Conservation (phyloP, 2,113 vertebrate species). For the Anoplopoma fimbria region DNA sequence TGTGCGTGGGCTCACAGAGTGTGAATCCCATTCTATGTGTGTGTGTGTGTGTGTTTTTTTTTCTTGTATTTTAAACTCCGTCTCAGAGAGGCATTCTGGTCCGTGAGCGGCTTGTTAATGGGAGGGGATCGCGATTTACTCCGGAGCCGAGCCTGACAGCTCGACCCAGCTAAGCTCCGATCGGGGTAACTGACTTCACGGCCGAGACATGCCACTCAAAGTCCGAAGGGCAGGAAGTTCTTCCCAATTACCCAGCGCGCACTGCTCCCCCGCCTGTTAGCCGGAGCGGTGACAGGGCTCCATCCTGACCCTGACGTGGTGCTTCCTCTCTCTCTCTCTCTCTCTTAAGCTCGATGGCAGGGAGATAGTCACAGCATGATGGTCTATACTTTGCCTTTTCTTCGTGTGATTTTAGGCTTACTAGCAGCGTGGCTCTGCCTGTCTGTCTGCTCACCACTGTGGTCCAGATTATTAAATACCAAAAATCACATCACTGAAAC, state of each 20-base stretch:
- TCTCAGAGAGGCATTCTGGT: not conserved
- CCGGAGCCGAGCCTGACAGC: conserved; percentile 45
- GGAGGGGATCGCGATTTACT: conserved; percentile 45
- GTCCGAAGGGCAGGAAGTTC: conserved; percentile 41
- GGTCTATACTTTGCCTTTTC: not conserved
- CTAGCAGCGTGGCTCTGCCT: not conserved
- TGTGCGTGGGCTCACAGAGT: no score
- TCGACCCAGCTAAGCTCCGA: conserved; percentile 31
- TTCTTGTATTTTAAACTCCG: no score
- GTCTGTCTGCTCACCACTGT: no score
- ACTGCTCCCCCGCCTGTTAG: conserved; percentile 49
- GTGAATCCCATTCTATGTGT: not conserved
- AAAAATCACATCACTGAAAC: no score
- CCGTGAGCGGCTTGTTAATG: conserved; percentile 49
- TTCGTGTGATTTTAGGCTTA: not conserved
- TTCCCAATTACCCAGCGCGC: conserved; percentile 64
- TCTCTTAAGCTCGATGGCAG: conserved; percentile 9
- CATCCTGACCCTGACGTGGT: conserved; percentile 29
- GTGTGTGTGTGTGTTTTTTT: not conserved
- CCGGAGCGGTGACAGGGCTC: conserved; percentile 34
- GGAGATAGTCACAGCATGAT: not conserved
- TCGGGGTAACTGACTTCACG: conserved; percentile 45
- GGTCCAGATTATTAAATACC: no score
- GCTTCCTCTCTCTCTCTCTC: conserved; percentile 30
- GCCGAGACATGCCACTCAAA: conserved; percentile 56